Evolutionary conservation across 2,113 vertebrate genomes (phyloP), one percentile per base, ranked within the genome.

Genomic region (Pangasianodon gigas): DNA sequence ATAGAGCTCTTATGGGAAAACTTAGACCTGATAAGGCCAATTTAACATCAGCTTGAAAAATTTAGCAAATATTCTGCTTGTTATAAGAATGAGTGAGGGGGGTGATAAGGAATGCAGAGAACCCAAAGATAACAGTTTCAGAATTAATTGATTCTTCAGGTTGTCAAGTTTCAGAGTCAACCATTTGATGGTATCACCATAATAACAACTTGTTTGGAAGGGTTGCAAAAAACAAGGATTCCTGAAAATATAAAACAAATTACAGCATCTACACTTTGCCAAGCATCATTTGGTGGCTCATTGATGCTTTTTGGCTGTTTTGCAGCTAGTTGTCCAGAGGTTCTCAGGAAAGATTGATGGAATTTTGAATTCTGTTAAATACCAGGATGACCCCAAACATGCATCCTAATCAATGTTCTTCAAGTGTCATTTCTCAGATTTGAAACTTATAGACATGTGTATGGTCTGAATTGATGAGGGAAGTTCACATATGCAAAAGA

Each of bases 41-140:
- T 46, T 54, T 79, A 62, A 56, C 54, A 74, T 87, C 48, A 71
- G 29, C n/a, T 13, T 21, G n/a, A 21, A 75, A 87, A 58, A n/a
- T 71, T 56, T 44, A 75, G 69, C 67, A 74, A 74, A 74, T 86
- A 37, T 29, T 86, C 11, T 21, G 19, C 85, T 86, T 86, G 41
- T 56, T 74, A 56, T 51, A 86, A 74, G 51, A 56, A 86, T 2
- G 2, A 19, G 41, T 77, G 9, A 46, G 9, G 32, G 21, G 2
- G 5, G 1, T 77, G 1, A 46, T 77, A 44, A 26, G 10, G 21
- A 46, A 77, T 24, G 69, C 69, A 41, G 9, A 21, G 37, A 21
- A 41, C 16, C 5, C 14, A 9, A 75, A 75, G 16, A 75, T 75
- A 75, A 75, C n/a, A 14, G n/a, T 69, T 69, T 69, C 16, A 37